These are phyloP conservation scores for Idaea biselata DNA, from an alignment of 2,888 invertebrate genomes.

Conservation along the genomic window DNA sequence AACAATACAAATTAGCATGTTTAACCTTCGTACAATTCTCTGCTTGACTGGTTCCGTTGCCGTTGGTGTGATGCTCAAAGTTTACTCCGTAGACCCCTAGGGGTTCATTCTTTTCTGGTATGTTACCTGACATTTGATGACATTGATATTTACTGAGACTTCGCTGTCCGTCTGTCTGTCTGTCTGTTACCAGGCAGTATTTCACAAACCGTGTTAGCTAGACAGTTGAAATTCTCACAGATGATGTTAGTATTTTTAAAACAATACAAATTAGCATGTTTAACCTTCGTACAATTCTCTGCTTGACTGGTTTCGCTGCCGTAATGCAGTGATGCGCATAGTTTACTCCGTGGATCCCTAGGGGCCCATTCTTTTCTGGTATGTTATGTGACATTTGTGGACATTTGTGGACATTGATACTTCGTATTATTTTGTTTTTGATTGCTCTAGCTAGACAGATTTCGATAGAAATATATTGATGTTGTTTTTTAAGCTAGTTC, in stretches of 20 bases:
- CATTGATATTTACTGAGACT: no score
- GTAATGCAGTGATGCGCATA: background rate
- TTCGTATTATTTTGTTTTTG: no score
- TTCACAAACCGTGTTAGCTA: no score
- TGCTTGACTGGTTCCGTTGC: background rate
- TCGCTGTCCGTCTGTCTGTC: no score
- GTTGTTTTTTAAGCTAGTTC: no score
- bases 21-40: background rate
- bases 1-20: background rate
- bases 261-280: conserved; percentile 1
- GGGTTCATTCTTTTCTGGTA: background rate
- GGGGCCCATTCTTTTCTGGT: background rate
- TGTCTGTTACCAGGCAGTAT: no score
- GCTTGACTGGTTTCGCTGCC: background rate
- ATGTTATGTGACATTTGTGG: background rate
- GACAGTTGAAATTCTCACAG: no score
- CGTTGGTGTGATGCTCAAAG: background rate
- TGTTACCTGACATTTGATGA: background rate
- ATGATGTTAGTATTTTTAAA: no score
- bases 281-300: background rate
- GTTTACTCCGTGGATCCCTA: background rate
- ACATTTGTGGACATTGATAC: no score
- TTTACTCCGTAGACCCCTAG: background rate
- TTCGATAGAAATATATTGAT: no score
- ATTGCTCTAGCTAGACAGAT: no score